phyloP scores from a whole-genome alignment of 2,797 vertebrate species.

The Crenichthys baileyi region DNA sequence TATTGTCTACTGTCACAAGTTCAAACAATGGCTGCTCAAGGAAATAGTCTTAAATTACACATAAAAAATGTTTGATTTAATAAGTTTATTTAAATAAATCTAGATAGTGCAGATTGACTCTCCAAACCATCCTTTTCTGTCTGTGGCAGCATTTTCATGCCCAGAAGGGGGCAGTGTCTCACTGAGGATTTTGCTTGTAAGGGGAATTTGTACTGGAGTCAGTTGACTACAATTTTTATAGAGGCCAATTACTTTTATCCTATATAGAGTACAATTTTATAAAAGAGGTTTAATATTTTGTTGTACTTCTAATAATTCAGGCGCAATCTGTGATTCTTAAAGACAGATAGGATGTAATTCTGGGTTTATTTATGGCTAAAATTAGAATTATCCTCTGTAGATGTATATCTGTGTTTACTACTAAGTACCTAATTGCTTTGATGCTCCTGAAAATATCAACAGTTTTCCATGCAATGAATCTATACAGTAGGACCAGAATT shows the following conservation, averaged over 20 bases:
- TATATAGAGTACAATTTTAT: background rate
- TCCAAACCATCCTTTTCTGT: background rate
- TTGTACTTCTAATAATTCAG: background rate
- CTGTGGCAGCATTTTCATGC: slow-evolving; percentile 12
- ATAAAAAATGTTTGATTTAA: background rate
- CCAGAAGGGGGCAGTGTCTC: slow-evolving; percentile 80
- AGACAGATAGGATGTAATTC: background rate
- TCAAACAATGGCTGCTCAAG: background rate
- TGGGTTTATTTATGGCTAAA: background rate
- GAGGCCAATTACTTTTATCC: background rate
- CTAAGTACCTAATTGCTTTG: background rate
- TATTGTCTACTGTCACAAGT: slow-evolving; percentile 17
- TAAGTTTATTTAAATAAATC: background rate
- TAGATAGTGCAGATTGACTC: background rate
- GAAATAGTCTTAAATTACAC: background rate
- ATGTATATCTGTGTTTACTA: background rate
- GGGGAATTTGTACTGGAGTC: background rate
- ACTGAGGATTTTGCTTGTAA: slow-evolving; percentile 18
- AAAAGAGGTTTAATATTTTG: background rate
- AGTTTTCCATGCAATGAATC: slow-evolving; percentile 17
- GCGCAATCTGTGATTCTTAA: background rate
- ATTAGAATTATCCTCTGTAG: background rate
- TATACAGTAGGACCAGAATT: slow-evolving; percentile 26
- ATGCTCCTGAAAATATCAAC: background rate
- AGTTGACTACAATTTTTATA: background rate